Evolutionary conservation across 2,113 vertebrate genomes (phyloP), one percentile per base, ranked within the genome.

Genomic region (Mormyrus lacerda): DNA sequence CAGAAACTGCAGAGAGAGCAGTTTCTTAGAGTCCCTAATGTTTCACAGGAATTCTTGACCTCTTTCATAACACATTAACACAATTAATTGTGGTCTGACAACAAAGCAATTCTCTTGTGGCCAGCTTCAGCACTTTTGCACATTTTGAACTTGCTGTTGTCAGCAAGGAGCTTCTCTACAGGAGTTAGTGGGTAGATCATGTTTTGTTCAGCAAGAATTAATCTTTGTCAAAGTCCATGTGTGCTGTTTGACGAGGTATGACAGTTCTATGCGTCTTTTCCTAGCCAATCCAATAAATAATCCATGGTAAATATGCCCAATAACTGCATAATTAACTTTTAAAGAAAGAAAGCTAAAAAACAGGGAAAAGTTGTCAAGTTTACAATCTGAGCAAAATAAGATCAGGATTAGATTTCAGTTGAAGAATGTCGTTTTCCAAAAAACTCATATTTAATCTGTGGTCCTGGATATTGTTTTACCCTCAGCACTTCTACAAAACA

Each of bases 391-490:
- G 61, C 17, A 11, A 88, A 88, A 83, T 83, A 27, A 31, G 73
- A 3, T 42, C 35, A 53, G 31, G 47, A 73, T 73, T 27, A 89
- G 48, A 53, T 42, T 89, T 53, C 87, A 48, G 45, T 15, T 35
- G 45, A 35, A 51, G 15, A 88, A 55, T 53, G 31, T 82, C 4
- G 82, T 76, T 35, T 31, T 31, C 27, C 35, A 21, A 39, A 89
- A 51, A 47, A 51, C 35, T 89, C 27, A n/a, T 93, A 8, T 13
- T 87, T 19, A 53, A 21, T 87, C 31, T 35, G 27, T 87, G 85
- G 50, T 55, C 48, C 27, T 17, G 48, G 27, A 92, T 91, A 93
- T 95, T 93, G 31, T 48, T 45, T n/a, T 93, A 91, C 91, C 91
- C 91, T 92, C 39, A 90, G 88, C 61, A 88, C 50, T 21, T 48